Evolutionary conservation across 2,888 invertebrate species (phyloP).

Genomic region (Drosophila phalerata): DNA sequence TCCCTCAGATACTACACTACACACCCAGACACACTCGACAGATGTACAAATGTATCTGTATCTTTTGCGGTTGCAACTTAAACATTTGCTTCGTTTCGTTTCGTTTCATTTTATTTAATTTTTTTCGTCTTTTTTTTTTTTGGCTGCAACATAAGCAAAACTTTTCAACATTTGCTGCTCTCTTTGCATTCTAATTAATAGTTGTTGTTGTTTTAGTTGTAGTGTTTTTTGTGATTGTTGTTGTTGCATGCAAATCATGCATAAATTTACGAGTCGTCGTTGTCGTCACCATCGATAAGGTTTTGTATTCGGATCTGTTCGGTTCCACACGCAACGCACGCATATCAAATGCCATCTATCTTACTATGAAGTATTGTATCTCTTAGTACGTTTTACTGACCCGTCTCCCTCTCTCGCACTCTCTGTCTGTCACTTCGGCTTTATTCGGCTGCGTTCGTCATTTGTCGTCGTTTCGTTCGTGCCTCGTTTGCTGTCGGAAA

Average conservation of each 20-base stretch:
- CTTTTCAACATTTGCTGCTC: slow-evolving; percentile 24
- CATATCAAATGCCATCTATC: slow-evolving; percentile 56
- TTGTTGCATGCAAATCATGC: slow-evolving; percentile 69
- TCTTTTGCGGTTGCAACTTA: slow-evolving; percentile 23
- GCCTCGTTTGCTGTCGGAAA: slow-evolving; percentile 61
- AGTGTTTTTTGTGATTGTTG: slow-evolving; percentile 26
- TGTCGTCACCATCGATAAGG: slow-evolving; percentile 56
- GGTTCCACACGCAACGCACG: slow-evolving; percentile 61
- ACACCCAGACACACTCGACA: slow-evolving; percentile 14
- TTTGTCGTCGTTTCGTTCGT: slow-evolving; percentile 26
- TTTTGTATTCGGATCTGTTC: slow-evolving; percentile 14
- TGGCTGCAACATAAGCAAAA: slow-evolving; percentile 32
- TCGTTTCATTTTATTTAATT: not conserved
- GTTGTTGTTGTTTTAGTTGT: slow-evolving; percentile 31
- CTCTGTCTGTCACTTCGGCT: slow-evolving; percentile 13
- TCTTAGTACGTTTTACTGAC: slow-evolving; percentile 48
- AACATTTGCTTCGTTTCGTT: slow-evolving; percentile 1
- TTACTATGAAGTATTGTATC: slow-evolving; percentile 55
- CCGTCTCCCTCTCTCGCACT: slow-evolving; percentile 6
- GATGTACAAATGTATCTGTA: slow-evolving; percentile 21
- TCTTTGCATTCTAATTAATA: slow-evolving; percentile 63
- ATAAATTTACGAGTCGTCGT: slow-evolving; percentile 55
- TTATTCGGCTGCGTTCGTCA: slow-evolving; percentile 22
- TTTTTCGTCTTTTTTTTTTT: slow-evolving; percentile 8
- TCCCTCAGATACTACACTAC: slow-evolving; percentile 34